Conservation (phyloP, 2,888 invertebrate genomes). For the Melanchra persicariae region DNA sequence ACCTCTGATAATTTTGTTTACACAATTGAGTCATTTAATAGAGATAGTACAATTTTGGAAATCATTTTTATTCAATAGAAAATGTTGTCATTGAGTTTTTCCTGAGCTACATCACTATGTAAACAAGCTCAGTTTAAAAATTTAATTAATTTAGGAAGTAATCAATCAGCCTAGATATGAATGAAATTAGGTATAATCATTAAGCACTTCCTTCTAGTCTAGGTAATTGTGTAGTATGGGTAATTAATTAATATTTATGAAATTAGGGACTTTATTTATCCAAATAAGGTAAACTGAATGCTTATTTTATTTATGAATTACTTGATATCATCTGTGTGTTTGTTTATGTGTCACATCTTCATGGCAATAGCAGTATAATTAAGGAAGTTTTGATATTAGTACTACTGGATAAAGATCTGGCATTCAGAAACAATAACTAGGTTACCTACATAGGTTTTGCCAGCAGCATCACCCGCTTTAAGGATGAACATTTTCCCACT, state of each 20-base stretch:
- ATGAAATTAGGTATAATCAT: constrained; percentile 8
- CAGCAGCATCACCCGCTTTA: neutral
- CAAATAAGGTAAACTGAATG: constrained; percentile 6
- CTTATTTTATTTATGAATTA: constrained; percentile 4
- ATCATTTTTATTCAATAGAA: constrained; percentile 39
- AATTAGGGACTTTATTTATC: neutral
- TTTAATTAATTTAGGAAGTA: constrained; percentile 23
- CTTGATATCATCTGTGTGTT: constrained; percentile 20
- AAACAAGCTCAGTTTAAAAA: constrained; percentile 24
- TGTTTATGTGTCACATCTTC: neutral
- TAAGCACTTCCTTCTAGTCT: constrained; percentile 1
- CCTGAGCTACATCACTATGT: constrained; percentile 26
- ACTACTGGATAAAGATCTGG: neutral
- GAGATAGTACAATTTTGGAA: constrained; percentile 32
- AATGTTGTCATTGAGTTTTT: constrained; percentile 33
- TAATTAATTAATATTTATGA: constrained; percentile 24
- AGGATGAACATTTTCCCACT: neutral
- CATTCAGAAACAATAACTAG: neutral
- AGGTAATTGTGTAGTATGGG: no score
- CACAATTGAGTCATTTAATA: constrained; percentile 43
- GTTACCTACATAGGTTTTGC: neutral
- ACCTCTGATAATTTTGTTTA: constrained; percentile 41
- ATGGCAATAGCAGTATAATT: neutral
- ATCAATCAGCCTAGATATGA: constrained; percentile 6
- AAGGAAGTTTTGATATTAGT: neutral